Base-by-base conservation (phyloP, 1,140 invertebrate species). In the Lasaia peninsularis region DNA sequence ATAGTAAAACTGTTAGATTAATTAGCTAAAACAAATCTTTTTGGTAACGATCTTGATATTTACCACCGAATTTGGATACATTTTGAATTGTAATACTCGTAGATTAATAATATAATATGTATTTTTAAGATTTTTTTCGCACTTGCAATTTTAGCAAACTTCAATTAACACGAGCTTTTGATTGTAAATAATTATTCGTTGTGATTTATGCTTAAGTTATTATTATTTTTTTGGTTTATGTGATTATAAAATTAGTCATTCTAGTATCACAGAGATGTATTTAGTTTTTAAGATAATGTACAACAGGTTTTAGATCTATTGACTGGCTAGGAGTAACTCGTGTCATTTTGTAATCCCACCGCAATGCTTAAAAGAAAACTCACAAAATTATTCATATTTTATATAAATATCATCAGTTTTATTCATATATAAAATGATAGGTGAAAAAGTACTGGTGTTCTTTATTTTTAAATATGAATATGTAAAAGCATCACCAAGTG, bases 141-240 rank as follows among this genome's bases (percentile, higher is more conserved):
- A 65, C 68, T 63, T 63, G 44, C 63, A 65, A 65, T 52, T 56
- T 50, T 75, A 75, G 72, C 70, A 65, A 75, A 70, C 68, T 75
- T 56, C 58, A 65, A 64, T 66, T 49, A 53, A 54, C 65, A 56
- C 65, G 58, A 53, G 52, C 53, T 69, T 63, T 53, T 56, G 37
- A 64, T 57, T 68, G 56, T 63, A 56, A 35, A 58, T 70, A 60
- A 35, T 71, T 74, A 40, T 24, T 33, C 18, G 35, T 62, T 67
- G 60, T 68, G 62, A 65, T 67, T 21, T 35, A 34, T 31, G 9
- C 31, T 18, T 44, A 44, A 44, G 37, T 44, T 44, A 44, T 16
- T 20, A 16, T 16, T 20, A 14, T 16, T 44, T 44, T 20, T 16
- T 44, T 44, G 37, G 1, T 44, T 44, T 20, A 44, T 44, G 37